phyloP scores from a whole-genome alignment of 92 coral and sea anemone genomes.

The Desmophyllum pertusum region DNA sequence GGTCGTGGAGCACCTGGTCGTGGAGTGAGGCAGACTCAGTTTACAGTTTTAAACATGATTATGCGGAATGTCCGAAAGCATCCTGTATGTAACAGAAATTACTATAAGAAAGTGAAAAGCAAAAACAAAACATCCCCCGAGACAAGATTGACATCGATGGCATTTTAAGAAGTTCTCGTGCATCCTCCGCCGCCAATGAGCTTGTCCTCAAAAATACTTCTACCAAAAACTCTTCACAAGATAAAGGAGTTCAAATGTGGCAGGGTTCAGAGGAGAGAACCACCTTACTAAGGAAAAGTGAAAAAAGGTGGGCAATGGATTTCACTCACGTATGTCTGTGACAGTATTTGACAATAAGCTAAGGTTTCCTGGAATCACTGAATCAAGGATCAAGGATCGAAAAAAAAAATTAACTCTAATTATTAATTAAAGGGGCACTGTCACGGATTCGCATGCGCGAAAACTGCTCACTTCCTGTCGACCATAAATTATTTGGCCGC shows the following conservation, averaged over 20 bases:
- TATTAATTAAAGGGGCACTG: too few relatives aligned
- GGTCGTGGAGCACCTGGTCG: too few relatives aligned
- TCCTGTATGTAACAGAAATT: background rate
- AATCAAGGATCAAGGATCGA: too few relatives aligned
- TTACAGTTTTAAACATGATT: background rate
- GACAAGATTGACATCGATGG: constrained; percentile 24
- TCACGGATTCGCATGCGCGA: too few relatives aligned
- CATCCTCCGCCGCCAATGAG: background rate
- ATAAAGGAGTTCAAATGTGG: background rate
- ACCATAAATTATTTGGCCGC: too few relatives aligned
- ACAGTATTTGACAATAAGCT: background rate
- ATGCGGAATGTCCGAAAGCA: background rate
- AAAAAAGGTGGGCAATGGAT: constrained; percentile 8
- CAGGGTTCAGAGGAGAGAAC: constrained; percentile 36
- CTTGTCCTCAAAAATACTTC: background rate
- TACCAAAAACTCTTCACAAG: background rate
- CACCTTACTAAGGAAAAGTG: constrained; percentile 17
- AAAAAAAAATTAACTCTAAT: too few relatives aligned
- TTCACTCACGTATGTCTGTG: background rate
- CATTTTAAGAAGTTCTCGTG: background rate
- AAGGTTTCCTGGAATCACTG: background rate
- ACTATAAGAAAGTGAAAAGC: background rate
- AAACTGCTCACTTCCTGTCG: too few relatives aligned
- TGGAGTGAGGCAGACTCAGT: background rate
- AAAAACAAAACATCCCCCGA: background rate